phyloP scores from a whole-genome alignment of 53 echinoderm and acorn worm genomes.

The Crossaster papposus region DNA sequence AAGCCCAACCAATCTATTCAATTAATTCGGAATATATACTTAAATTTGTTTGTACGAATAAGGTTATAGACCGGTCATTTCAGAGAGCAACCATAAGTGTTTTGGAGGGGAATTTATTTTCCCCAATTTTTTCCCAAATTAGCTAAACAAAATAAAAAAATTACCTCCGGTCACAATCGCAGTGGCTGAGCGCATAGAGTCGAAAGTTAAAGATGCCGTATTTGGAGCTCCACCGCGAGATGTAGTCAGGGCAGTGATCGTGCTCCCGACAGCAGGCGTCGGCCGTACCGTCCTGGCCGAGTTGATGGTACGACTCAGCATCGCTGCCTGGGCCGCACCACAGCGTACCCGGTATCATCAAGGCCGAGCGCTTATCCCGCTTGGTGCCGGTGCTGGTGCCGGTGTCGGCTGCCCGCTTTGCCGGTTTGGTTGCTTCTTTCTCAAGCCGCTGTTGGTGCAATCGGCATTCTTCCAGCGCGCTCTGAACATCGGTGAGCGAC shows the following conservation, averaged over 20 bases:
- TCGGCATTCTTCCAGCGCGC: not conserved
- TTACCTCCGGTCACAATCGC: constrained; percentile 59
- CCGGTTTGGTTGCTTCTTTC: too few relatives aligned
- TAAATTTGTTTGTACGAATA: too few relatives aligned
- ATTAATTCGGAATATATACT: too few relatives aligned
- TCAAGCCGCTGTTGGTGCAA: not conserved
- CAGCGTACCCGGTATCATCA: constrained; percentile 81
- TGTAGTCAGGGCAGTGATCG: constrained; percentile 73
- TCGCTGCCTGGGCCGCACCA: constrained; percentile 84
- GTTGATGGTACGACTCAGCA: constrained; percentile 60
- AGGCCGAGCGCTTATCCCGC: constrained; percentile 54
- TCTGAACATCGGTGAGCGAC: not conserved
- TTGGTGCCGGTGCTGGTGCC: not conserved
- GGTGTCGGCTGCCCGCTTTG: not conserved
- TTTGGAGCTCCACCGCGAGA: constrained; percentile 36
- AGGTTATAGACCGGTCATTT: too few relatives aligned
- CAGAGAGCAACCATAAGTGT: too few relatives aligned
- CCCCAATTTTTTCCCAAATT: not conserved
- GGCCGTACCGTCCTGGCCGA: constrained; percentile 65
- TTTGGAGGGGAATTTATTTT: not conserved
- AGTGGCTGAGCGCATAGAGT: constrained; percentile 56
- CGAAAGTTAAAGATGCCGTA: constrained; percentile 52
- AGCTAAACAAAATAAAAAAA: not conserved
- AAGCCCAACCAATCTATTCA: too few relatives aligned
- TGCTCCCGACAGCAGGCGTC: constrained; percentile 83